Percentiles rank a stretch among this genome's conserved stretches.
phyloP scores from a whole-genome alignment of 37 sponge, comb jelly and placozoan species.

The Halisarca cf. caerulea region DNA sequence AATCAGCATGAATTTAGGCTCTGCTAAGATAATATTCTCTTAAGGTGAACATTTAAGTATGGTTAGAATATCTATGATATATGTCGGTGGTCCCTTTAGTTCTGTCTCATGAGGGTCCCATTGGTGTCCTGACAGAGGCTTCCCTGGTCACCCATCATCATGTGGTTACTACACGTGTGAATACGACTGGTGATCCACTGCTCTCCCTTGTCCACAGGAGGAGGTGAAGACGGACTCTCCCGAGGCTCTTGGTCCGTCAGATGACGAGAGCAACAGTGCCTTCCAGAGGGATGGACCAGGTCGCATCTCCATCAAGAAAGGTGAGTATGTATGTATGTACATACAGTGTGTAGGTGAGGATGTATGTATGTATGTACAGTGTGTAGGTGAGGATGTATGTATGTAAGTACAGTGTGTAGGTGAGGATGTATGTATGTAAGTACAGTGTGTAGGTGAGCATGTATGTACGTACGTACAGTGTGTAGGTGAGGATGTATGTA shows the following conservation, averaged over 20 bases:
- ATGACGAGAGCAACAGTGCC: slow-evolving; percentile 32
- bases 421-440: no score
- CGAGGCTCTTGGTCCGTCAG: slow-evolving; percentile 37
- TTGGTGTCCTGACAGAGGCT: neutral
- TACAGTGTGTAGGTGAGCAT: no score
- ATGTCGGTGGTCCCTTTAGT: neutral
- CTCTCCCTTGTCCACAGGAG: slow-evolving; percentile 17
- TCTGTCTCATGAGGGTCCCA: neutral
- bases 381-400: no score
- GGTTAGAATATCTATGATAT: no score
- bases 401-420: neutral
- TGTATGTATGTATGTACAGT: no score
- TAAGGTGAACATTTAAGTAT: no score
- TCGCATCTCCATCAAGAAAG: slow-evolving; percentile 63
- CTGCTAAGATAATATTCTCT: no score
- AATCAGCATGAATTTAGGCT: no score
- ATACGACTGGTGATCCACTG: neutral
- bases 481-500: no score
- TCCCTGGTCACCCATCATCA: neutral
- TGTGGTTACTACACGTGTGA: no score
- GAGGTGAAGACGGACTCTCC: slow-evolving; percentile 18
- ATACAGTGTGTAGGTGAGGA: no score
- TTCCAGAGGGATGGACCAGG: slow-evolving; percentile 54
- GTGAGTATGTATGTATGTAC: slow-evolving; percentile 28
- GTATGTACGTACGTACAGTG: no score